Evolutionary conservation across 1,140 invertebrate genomes (phyloP).

Genomic region (Drosophila orosa): DNA sequence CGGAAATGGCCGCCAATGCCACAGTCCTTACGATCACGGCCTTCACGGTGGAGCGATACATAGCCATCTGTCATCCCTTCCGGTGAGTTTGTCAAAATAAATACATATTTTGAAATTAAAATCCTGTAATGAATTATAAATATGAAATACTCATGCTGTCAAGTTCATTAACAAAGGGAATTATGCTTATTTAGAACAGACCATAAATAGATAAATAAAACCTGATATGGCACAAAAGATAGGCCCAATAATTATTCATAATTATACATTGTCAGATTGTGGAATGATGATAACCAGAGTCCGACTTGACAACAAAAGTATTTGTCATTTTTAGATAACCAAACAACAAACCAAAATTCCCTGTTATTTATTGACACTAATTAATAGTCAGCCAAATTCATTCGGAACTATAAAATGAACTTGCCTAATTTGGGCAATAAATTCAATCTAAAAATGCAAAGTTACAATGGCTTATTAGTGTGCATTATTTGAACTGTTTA

Average conservation of each 20-base stretch:
- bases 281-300: conserved; percentile 12
- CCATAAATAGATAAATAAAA: conserved; percentile 22
- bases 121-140: neutral
- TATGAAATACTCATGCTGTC: neutral
- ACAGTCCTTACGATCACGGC: conserved; percentile 95
- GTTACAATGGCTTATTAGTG: neutral
- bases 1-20: conserved; percentile 93
- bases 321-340: conserved; percentile 1
- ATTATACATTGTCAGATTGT: conserved; percentile 5
- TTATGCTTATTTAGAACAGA: conserved; percentile 2
- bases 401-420: neutral
- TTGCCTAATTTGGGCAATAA: neutral
- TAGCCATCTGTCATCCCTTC: conserved; percentile 92
- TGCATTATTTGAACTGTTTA: neutral
- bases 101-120: neutral
- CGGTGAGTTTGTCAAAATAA: conserved; percentile 72
- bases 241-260: conserved; percentile 34
- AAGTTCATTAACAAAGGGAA: conserved; percentile 20
- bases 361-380: conserved; percentile 14
- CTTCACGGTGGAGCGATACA: conserved; percentile 92
- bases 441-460: neutral
- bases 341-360: neutral
- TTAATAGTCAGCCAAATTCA: conserved; percentile 13
- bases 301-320: conserved; percentile 11
- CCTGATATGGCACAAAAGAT: conserved; percentile 2